phyloP scores from a whole-genome alignment of 2,113 vertebrate genomes.

The Anas platyrhynchos region DNA sequence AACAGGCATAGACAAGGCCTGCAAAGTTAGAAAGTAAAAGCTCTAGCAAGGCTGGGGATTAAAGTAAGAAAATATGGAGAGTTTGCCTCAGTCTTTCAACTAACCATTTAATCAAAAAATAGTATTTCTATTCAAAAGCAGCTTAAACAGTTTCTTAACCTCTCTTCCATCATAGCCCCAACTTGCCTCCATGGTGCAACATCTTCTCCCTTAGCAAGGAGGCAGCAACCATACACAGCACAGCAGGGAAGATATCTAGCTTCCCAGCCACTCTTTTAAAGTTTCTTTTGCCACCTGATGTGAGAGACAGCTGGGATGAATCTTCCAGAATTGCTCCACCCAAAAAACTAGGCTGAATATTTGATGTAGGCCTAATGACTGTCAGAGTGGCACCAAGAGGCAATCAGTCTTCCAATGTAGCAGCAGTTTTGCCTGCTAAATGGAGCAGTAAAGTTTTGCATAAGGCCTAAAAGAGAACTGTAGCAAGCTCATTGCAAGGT shows the following conservation, averaged over 20 bases:
- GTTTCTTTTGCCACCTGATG: slow-evolving; percentile 37
- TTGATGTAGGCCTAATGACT: neutral
- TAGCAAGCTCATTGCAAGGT: neutral
- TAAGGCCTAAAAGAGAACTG: neutral
- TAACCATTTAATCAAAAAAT: neutral
- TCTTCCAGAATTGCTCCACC: slow-evolving; percentile 4
- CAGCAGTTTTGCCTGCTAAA: neutral
- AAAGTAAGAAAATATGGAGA: neutral
- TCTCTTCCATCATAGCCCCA: neutral
- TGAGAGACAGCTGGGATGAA: slow-evolving; percentile 25
- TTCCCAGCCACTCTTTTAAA: neutral
- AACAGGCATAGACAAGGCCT: neutral
- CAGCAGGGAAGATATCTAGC: neutral
- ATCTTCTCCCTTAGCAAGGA: neutral
- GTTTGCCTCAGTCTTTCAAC: neutral
- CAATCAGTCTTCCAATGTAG: neutral
- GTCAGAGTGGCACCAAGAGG: neutral
- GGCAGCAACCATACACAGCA: neutral
- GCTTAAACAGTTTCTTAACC: neutral
- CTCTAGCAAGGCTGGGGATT: neutral
- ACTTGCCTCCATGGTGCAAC: neutral
- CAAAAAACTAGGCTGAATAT: neutral
- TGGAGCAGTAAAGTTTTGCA: neutral
- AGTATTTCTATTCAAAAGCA: neutral
- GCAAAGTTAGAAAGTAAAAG: neutral